Percentiles rank a stretch among this genome's conserved stretches.
These are phyloP conservation scores for Karalla daura DNA, from an alignment of 2,797 vertebrate genomes.

Conservation along the genomic window DNA sequence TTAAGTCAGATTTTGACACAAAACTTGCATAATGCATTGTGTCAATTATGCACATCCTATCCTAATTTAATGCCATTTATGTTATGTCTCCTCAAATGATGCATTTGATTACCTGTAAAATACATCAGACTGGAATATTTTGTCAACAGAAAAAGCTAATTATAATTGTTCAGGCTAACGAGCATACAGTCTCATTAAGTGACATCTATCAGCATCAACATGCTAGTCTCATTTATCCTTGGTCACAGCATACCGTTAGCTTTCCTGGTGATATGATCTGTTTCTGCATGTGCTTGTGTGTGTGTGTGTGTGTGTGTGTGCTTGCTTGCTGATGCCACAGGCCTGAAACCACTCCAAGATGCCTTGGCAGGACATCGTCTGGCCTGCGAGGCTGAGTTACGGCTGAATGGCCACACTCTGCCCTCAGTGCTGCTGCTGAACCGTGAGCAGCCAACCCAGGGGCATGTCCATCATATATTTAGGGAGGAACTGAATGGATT, in stretches of 20 bases:
- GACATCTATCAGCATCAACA: slow-evolving; percentile 22
- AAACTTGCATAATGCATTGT: too few relatives aligned
- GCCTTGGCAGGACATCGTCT: slow-evolving; percentile 31
- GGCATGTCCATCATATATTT: slow-evolving; percentile 10
- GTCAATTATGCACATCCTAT: too few relatives aligned
- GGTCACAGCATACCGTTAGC: slow-evolving; percentile 22
- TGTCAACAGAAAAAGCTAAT: not conserved
- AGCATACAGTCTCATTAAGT: not conserved
- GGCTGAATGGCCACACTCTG: slow-evolving; percentile 15
- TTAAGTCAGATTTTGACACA: too few relatives aligned
- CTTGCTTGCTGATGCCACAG: slow-evolving; percentile 11
- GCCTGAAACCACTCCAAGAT: slow-evolving; percentile 41
- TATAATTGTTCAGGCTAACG: not conserved
- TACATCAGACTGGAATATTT: not conserved
- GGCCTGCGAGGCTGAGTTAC: slow-evolving; percentile 12
- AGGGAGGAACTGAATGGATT: not conserved
- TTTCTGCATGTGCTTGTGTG: slow-evolving; percentile 12
- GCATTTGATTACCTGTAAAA: not conserved
- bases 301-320: slow-evolving; percentile 10
- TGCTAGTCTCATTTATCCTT: slow-evolving; percentile 37
- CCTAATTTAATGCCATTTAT: too few relatives aligned
- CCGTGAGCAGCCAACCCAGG: not conserved
- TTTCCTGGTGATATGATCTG: slow-evolving; percentile 26
- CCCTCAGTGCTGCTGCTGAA: not conserved
- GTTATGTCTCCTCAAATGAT: not conserved